Evolutionary conservation across 2,888 invertebrate genomes (phyloP).

Genomic region (Sceliomorpha sp.): DNA sequence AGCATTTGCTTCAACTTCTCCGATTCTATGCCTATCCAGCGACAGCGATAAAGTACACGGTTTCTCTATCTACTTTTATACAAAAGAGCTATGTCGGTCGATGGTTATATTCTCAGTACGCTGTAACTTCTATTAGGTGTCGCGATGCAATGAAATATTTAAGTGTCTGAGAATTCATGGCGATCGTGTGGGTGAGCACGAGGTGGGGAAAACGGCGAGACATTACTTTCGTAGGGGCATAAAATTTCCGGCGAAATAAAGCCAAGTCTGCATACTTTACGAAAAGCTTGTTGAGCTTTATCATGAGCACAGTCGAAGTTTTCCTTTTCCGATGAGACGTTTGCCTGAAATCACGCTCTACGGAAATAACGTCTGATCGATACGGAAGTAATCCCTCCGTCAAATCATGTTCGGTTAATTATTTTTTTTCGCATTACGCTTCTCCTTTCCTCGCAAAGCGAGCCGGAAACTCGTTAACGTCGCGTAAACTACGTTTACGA

Average conservation of each 20-base stretch:
- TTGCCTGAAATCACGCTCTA: conserved; percentile 21
- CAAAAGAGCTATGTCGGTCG: conserved; percentile 2
- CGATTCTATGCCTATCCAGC: not conserved
- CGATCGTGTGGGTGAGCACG: not conserved
- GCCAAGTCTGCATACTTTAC: not conserved
- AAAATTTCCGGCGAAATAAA: conserved; percentile 19
- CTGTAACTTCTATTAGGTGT: conserved; percentile 18
- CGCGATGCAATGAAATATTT: conserved; percentile 16
- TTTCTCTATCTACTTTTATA: not conserved
- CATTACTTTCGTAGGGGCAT: conserved; percentile 17
- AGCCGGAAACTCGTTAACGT: not conserved
- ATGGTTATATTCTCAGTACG: conserved; percentile 4
- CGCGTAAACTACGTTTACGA: conserved; percentile 2
- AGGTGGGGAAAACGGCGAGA: not conserved
- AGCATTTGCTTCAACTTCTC: not conserved
- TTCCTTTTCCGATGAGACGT: conserved; percentile 22
- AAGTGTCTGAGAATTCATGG: conserved; percentile 9
- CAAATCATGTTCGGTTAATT: conserved; percentile 29
- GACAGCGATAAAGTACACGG: not conserved
- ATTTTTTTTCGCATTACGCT: conserved; percentile 2
- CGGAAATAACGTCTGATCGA: conserved; percentile 53
- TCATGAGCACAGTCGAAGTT: conserved; percentile 28
- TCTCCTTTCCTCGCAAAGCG: conserved; percentile 24
- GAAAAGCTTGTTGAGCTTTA: conserved; percentile 35
- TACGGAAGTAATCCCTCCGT: conserved; percentile 44